A percentile compares a stretch with the other conserved stretches of the same genome.
phyloP scores from a whole-genome alignment of 2,888 invertebrate genomes.

The Pristionchus mayeri region DNA sequence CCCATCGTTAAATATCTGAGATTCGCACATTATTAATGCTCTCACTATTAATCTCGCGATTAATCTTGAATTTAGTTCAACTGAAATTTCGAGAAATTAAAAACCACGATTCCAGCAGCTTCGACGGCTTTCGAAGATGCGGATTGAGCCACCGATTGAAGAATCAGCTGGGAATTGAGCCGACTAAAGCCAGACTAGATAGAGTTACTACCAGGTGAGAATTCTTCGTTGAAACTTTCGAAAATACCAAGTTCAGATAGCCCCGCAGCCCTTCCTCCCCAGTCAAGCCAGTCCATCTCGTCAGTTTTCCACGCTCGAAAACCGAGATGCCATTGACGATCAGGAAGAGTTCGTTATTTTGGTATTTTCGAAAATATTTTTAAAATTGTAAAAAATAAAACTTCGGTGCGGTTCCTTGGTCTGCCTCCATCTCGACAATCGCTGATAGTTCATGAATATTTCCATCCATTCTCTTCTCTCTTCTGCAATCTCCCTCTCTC shows the following conservation, averaged over 20 bases:
- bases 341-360: not conserved
- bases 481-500: not conserved
- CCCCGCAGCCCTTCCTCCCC: not conserved
- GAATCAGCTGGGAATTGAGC: no score
- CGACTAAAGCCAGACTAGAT: no score
- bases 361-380: not conserved
- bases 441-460: conserved; percentile 36
- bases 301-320: conserved; percentile 21
- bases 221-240: not conserved
- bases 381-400: not conserved
- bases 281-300: conserved; percentile 20
- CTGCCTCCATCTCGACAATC: not conserved
- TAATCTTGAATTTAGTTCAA: no score
- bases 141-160: no score
- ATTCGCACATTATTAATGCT: not conserved
- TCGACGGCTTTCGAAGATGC: no score
- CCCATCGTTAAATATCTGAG: not conserved
- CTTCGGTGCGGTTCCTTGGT: not conserved
- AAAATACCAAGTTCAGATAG: not conserved
- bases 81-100: no score
- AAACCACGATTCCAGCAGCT: no score
- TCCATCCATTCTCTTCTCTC: no score
- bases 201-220: no score
- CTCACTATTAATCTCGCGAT: no score
- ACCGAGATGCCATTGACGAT: conserved; percentile 41